Conservation (phyloP, 2,113 vertebrate species). For the Chaetodon auriga region DNA sequence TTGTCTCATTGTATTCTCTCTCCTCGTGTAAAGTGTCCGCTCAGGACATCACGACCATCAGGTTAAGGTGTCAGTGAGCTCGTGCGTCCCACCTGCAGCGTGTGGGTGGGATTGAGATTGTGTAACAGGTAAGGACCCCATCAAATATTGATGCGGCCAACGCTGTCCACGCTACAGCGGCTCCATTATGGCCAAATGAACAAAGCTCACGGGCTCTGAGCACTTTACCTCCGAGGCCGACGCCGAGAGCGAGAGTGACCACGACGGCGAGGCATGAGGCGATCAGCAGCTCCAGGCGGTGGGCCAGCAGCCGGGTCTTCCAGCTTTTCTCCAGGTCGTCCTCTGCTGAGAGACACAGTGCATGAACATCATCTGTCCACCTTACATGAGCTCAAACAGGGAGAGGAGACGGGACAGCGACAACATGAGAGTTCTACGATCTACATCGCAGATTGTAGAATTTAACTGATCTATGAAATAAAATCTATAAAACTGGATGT, state of each 20-base stretch:
- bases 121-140: slow-evolving; percentile 33
- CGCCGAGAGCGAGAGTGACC: slow-evolving; percentile 62
- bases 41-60: too few species aligned
- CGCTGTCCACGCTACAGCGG: neutral
- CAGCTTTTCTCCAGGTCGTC: slow-evolving; percentile 71
- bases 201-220: neutral
- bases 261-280: slow-evolving; percentile 46
- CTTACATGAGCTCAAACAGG: neutral
- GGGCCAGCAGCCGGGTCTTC: slow-evolving; percentile 59
- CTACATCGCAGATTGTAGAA: too few species aligned
- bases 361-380: neutral
- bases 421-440: too few species aligned
- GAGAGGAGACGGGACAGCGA: neutral
- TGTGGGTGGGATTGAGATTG: neutral
- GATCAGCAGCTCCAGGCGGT: slow-evolving; percentile 74
- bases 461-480: too few species aligned
- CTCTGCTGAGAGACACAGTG: slow-evolving; percentile 20
- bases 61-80: neutral
- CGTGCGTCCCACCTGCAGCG: neutral
- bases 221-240: slow-evolving; percentile 83
- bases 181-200: slow-evolving; percentile 6
- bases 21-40: too few species aligned
- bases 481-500: neutral
- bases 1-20: too few species aligned
- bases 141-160: slow-evolving; percentile 62